These are phyloP conservation scores for Anthonomus grandis DNA, from an alignment of 1,140 invertebrate genomes.

Conservation along the genomic window DNA sequence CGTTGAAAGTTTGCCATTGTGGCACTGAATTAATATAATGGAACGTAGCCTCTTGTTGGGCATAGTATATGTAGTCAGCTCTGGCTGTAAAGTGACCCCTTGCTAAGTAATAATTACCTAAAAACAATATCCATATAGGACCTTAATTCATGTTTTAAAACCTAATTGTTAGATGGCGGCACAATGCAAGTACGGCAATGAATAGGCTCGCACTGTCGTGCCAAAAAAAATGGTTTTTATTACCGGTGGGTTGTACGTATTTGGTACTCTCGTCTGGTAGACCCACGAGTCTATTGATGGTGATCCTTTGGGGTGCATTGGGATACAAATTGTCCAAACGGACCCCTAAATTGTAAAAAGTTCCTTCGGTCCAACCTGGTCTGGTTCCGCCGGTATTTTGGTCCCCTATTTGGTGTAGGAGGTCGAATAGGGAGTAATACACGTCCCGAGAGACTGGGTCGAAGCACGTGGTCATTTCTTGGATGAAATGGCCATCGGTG, in stretches of 20 bases:
- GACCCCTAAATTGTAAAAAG: slow-evolving; percentile 34
- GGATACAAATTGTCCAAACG: slow-evolving; percentile 37
- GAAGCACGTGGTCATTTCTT: slow-evolving; percentile 33
- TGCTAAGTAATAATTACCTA: slow-evolving; percentile 49
- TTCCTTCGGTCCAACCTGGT: slow-evolving; percentile 27
- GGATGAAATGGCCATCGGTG: slow-evolving; percentile 28
- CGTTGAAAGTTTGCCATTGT: slow-evolving; percentile 65
- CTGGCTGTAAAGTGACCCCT: slow-evolving; percentile 61
- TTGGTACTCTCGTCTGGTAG: slow-evolving; percentile 33
- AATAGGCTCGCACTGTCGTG: too few species aligned
- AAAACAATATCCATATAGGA: slow-evolving; percentile 8
- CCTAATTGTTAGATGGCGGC: too few species aligned
- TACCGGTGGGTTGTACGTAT: slow-evolving; percentile 32
- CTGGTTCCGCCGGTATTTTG: slow-evolving; percentile 41
- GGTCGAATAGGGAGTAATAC: slow-evolving; percentile 26
- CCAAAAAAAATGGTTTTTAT: too few species aligned
- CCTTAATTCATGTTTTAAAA: too few species aligned
- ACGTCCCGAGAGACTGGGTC: slow-evolving; percentile 25
- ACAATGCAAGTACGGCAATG: too few species aligned
- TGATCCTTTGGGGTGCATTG: slow-evolving; percentile 30
- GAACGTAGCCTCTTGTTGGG: slow-evolving; percentile 54
- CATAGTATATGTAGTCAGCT: slow-evolving; percentile 58
- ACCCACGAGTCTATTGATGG: slow-evolving; percentile 37
- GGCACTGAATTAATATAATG: slow-evolving; percentile 63
- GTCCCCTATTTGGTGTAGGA: slow-evolving; percentile 31